Base-by-base conservation (phyloP, 2,113 vertebrate species). In the Cervus canadensis region DNA sequence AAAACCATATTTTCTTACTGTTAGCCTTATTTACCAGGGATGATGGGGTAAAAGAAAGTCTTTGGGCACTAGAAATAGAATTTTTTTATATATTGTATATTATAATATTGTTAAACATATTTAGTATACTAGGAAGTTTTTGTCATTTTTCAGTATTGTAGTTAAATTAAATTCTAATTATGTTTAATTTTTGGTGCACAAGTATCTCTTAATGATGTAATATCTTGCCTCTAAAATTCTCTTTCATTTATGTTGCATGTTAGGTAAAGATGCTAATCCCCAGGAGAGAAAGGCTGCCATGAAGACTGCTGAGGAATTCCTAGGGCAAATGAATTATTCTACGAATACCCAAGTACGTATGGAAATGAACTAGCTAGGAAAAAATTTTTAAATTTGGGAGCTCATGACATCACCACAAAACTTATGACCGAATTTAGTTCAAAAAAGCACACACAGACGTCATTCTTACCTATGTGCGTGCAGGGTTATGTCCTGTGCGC, bases 281-380 rank as follows among this genome's bases (percentile, higher is more conserved):
- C 97, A 96, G 19, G 99, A 99, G 97, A 99, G 99, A 97, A 99
- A 99, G 97, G 99, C 99, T 92, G 99, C 99, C 57, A 99, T 99
- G 99, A 99, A 99, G 97, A 99, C 99, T 5, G 99, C 99, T 0
- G 99, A 99, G 90, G 98, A 99, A 54, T 99, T 99, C 97, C 99
- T 99, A 95, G 97, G 99, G 94, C 98, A 99, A 98, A 99, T 99
- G 99, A 99, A 99, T 96, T 99, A 99, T 96, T 98, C 99, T 40
- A 90, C 97, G 45, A 99, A 99, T 98, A 99, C 99, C 57, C 99
- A 99, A 99, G 99, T 99, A 98, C 64, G 4, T 97, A 81, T 97
- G 45, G n/a, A 87, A 83, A 60, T 79, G 48, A 91, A 86, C 36
- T 88, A 40, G 59, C n/a, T 64, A 43, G 59, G 40, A 60, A 48